Evolutionary conservation across 2,888 invertebrate species (phyloP).

Genomic region (Dione vanillae): DNA sequence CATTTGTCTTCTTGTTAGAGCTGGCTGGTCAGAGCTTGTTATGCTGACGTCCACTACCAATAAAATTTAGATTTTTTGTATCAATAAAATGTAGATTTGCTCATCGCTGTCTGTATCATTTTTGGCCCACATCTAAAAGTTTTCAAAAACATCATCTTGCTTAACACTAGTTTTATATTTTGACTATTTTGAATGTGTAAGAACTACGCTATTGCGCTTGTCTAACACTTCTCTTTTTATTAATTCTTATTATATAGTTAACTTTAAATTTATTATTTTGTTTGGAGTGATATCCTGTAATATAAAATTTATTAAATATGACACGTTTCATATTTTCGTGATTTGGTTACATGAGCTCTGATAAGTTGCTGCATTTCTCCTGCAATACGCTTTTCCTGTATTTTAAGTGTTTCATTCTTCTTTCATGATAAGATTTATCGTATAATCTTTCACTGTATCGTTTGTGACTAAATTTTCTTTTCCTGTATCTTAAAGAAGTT

Average conservation of each 20-base stretch:
- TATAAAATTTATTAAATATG: neutral
- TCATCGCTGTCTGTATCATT: neutral
- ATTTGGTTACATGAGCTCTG: neutral
- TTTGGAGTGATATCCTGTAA: neutral
- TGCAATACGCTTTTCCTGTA: neutral
- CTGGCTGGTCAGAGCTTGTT: neutral
- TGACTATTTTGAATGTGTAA: neutral
- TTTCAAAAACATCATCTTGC: neutral
- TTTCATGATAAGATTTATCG: neutral
- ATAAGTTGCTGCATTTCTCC: neutral
- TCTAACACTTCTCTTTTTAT: neutral
- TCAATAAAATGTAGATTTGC: neutral
- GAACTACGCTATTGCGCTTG: neutral
- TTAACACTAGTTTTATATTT: neutral
- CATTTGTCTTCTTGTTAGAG: too few relatives aligned
- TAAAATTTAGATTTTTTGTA: neutral
- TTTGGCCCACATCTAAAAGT: neutral
- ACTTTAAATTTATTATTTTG: neutral
- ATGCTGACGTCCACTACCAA: neutral
- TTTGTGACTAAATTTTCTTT: neutral
- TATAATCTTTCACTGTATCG: neutral
- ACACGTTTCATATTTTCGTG: neutral
- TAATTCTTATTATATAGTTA: neutral
- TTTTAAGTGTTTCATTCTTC: neutral
- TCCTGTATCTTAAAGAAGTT: neutral